These are phyloP conservation scores for Eublepharis macularius DNA, from an alignment of 2,113 vertebrate genomes.

Conservation along the genomic window DNA sequence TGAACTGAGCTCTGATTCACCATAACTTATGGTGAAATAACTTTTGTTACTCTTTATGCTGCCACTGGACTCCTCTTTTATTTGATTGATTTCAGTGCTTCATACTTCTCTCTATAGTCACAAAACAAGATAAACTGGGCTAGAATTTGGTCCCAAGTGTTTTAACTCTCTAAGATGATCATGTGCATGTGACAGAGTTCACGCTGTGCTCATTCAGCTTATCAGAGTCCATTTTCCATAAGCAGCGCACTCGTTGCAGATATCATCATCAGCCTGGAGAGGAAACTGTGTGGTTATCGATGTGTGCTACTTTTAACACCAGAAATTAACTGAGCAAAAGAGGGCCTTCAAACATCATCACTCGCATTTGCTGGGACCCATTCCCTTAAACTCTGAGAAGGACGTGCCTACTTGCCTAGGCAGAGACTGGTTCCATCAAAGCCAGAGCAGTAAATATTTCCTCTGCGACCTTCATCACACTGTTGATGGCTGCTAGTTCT, in stretches of 20 bases:
- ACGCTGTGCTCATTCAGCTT: neutral
- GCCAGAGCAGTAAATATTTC: too few relatives aligned
- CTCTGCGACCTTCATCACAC: too few relatives aligned
- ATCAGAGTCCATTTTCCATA: neutral
- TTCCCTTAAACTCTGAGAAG: too few relatives aligned
- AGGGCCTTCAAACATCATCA: neutral
- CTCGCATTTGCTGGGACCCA: too few relatives aligned
- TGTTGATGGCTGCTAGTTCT: too few relatives aligned
- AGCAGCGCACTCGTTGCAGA: rapidly evolving
- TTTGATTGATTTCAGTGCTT: neutral
- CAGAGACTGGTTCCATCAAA: too few relatives aligned
- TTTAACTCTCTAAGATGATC: neutral
- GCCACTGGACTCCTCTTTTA: too few relatives aligned
- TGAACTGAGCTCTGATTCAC: too few relatives aligned
- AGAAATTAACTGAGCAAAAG: neutral
- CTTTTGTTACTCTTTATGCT: too few relatives aligned
- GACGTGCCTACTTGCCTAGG: too few relatives aligned
- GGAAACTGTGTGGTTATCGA: rapidly evolving
- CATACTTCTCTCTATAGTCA: neutral
- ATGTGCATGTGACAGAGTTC: neutral
- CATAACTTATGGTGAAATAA: too few relatives aligned
- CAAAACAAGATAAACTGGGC: neutral
- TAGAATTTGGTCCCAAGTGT: neutral
- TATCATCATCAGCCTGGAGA: neutral
- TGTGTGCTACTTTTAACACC: rapidly evolving